phyloP scores from a whole-genome alignment of 2,888 invertebrate species.

The Stictocephala bisonia region DNA sequence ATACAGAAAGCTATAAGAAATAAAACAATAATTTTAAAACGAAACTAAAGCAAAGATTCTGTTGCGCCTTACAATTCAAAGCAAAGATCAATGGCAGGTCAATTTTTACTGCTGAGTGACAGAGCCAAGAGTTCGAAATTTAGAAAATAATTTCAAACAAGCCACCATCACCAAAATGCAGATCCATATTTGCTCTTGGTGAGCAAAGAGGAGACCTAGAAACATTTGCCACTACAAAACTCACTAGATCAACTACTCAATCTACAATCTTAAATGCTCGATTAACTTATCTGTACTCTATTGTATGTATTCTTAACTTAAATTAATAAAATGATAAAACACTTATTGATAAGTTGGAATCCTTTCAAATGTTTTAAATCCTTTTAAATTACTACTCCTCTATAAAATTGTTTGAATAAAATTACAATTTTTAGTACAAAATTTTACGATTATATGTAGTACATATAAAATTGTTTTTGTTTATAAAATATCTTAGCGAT shows the following conservation, averaged over 20 bases:
- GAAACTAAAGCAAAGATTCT: slow-evolving; percentile 38
- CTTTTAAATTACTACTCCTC: no score
- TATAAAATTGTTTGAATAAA: no score
- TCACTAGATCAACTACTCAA: no score
- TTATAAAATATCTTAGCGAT: no score
- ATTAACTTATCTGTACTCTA: slow-evolving; percentile 24
- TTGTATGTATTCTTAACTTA: no score
- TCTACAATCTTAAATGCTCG: slow-evolving; percentile 20
- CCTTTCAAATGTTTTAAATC: no score
- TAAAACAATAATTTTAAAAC: slow-evolving; percentile 38
- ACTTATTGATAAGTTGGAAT: no score
- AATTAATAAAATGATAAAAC: no score
- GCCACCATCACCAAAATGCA: slow-evolving; percentile 62
- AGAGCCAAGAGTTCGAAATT: slow-evolving; percentile 54
- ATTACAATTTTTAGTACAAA: no score
- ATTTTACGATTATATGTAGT: no score
- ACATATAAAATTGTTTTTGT: no score
- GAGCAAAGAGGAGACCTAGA: slow-evolving; percentile 90
- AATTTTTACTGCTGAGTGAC: slow-evolving; percentile 39
- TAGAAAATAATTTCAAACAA: slow-evolving; percentile 56
- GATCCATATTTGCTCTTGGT: slow-evolving; percentile 77
- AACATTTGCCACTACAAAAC: slow-evolving; percentile 47
- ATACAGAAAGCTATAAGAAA: slow-evolving; percentile 42
- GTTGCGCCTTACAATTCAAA: slow-evolving; percentile 36
- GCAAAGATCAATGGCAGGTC: slow-evolving; percentile 43